Evolutionary conservation across 2,797 vertebrate genomes (phyloP).

Genomic region (Bovichtus diacanthus): DNA sequence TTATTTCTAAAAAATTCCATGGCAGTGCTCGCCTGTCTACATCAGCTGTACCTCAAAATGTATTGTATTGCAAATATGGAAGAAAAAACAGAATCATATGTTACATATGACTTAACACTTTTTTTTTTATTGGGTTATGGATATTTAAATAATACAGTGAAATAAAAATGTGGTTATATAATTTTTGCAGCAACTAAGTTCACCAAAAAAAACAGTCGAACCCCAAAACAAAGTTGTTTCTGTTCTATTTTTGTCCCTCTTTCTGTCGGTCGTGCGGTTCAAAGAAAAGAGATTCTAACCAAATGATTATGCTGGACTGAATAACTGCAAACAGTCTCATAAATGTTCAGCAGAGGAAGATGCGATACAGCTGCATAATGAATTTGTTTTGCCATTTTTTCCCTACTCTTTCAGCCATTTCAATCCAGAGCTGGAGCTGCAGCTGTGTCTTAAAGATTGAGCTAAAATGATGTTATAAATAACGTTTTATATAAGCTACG

Average conservation of each 20-base stretch:
- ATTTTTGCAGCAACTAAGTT: not conserved
- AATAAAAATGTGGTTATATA: not conserved
- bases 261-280: not conserved
- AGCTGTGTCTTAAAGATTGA: slow-evolving; percentile 22
- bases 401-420: slow-evolving; percentile 3
- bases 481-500: not conserved
- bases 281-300: not conserved
- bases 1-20: too few relatives aligned
- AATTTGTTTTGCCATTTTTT: not conserved
- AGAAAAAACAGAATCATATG: not conserved
- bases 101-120: not conserved
- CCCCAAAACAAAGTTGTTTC: not conserved
- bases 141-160: not conserved
- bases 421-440: slow-evolving; percentile 16
- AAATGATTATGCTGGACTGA: slow-evolving; percentile 1
- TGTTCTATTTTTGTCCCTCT: not conserved
- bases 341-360: slow-evolving; percentile 10
- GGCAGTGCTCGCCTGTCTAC: too few relatives aligned
- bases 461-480: not conserved
- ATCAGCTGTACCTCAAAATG: not conserved
- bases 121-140: not conserved
- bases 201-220: not conserved
- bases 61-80: not conserved
- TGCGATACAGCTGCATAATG: slow-evolving; percentile 13
- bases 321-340: not conserved